Percentiles rank a stretch among this genome's conserved stretches.
These are phyloP conservation scores for Podarcis lilfordi DNA, from an alignment of 2,797 vertebrate genomes.

Conservation along the genomic window DNA sequence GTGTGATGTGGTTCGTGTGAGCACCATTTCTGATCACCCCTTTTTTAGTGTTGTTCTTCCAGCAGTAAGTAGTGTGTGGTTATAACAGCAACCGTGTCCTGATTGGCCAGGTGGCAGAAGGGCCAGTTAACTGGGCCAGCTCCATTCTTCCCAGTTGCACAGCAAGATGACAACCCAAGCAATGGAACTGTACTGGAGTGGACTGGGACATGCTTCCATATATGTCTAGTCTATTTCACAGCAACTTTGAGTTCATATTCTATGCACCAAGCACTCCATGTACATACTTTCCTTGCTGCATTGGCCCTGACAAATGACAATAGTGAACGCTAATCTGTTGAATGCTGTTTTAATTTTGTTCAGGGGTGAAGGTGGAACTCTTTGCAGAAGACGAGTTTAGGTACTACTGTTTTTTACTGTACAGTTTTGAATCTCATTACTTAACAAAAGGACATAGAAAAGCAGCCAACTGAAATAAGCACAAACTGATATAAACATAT, in stretches of 20 bases:
- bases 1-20: neutral
- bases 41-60: too few species aligned
- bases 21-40: too few species aligned
- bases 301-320: neutral
- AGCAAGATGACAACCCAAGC: neutral
- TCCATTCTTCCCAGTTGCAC: neutral
- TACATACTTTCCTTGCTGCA: neutral
- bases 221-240: neutral
- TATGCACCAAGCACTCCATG: neutral
- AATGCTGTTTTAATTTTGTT: neutral
- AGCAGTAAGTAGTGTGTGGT: too few species aligned
- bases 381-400: too few species aligned
- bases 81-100: too few species aligned
- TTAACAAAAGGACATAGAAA: neutral
- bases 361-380: neutral
- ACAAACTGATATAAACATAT: neutral
- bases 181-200: neutral
- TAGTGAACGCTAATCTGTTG: neutral
- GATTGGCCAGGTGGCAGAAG: too few species aligned
- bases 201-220: neutral
- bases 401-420: neutral
- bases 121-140: neutral
- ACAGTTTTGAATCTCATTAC: neutral
- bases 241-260: neutral
- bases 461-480: neutral